Percentiles rank a stretch among this genome's conserved stretches.
phyloP scores from a whole-genome alignment of 1,140 invertebrate species.

The Popillia japonica region DNA sequence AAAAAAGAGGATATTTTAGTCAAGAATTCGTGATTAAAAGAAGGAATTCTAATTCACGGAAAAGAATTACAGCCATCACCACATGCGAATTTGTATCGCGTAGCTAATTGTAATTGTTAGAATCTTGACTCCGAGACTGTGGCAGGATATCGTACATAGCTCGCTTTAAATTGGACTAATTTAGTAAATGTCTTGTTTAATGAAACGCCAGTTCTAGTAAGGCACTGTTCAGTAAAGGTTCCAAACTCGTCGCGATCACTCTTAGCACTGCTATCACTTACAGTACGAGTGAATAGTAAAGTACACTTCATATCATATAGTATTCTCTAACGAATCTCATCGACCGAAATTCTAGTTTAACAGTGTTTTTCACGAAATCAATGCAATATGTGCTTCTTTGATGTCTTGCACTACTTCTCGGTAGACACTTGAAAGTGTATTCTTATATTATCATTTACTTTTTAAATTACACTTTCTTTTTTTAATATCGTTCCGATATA shows the following conservation, averaged over 20 bases:
- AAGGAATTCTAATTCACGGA: background rate
- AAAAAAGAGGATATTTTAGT: slow-evolving; percentile 47
- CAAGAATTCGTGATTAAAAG: background rate
- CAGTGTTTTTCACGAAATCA: background rate
- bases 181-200: slow-evolving; percentile 22
- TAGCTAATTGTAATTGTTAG: background rate
- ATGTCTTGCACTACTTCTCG: background rate
- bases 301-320: too few relatives aligned
- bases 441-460: background rate
- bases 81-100: background rate
- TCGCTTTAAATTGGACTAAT: slow-evolving; percentile 32
- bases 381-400: slow-evolving; percentile 20
- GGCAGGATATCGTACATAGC: background rate
- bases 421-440: slow-evolving; percentile 26
- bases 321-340: background rate
- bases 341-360: background rate
- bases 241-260: slow-evolving; percentile 6
- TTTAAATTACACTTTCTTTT: background rate
- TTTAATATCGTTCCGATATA: slow-evolving; percentile 1
- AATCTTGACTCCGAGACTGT: background rate
- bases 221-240: background rate
- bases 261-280: too few relatives aligned
- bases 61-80: background rate
- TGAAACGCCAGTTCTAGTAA: slow-evolving; percentile 16
- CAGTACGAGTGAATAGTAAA: too few relatives aligned